These are phyloP conservation scores for Nymphalis c-album DNA, from an alignment of 2,888 invertebrate species.

Conservation along the genomic window DNA sequence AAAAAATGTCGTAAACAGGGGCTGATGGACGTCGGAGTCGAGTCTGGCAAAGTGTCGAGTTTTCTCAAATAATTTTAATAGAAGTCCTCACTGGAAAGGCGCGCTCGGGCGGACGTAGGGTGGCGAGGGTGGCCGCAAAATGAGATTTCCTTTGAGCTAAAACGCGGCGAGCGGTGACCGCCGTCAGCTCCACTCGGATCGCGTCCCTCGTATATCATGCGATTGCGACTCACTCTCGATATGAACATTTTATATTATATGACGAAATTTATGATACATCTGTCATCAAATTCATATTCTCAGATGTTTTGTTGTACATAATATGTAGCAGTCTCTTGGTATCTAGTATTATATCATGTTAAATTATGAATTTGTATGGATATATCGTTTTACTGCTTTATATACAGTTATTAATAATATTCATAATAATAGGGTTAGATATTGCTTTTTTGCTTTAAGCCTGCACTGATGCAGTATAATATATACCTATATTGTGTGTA, in stretches of 20 bases:
- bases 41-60: slow-evolving; percentile 55
- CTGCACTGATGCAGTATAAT: too few relatives aligned
- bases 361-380: too few relatives aligned
- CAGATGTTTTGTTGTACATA: not conserved
- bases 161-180: slow-evolving; percentile 62
- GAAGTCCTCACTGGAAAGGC: slow-evolving; percentile 57
- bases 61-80: slow-evolving; percentile 79
- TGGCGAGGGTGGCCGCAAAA: slow-evolving; percentile 55
- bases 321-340: not conserved
- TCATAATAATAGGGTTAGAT: too few relatives aligned
- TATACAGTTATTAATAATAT: too few relatives aligned
- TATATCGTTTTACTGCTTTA: too few relatives aligned
- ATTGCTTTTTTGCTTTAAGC: too few relatives aligned
- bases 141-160: slow-evolving; percentile 79
- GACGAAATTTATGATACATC: slow-evolving; percentile 13
- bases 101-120: slow-evolving; percentile 41
- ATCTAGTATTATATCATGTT: too few relatives aligned
- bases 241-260: slow-evolving; percentile 43
- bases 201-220: slow-evolving; percentile 63
- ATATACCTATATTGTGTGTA: too few relatives aligned
- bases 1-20: slow-evolving; percentile 48
- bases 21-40: slow-evolving; percentile 46
- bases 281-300: not conserved
- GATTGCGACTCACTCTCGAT: slow-evolving; percentile 43
- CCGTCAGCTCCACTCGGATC: slow-evolving; percentile 57